Conservation (phyloP, 2,888 invertebrate species). For the Geotrupes spiniger region DNA sequence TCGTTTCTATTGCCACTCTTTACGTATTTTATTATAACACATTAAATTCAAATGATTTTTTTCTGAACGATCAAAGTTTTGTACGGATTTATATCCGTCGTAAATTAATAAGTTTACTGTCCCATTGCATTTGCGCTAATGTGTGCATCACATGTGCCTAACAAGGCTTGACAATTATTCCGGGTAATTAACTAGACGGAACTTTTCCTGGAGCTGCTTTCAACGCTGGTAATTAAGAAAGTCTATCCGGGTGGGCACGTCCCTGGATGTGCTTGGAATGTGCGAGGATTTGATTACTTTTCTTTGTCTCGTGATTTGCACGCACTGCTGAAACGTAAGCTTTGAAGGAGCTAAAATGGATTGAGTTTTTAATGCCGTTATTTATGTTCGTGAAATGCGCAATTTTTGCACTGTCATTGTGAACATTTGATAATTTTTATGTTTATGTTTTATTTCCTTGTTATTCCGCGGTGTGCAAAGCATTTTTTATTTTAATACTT, state of each 20-base stretch:
- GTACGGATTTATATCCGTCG: too few species aligned
- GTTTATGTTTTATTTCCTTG: too few species aligned
- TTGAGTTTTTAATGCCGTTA: conserved; percentile 12
- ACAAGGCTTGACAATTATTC: conserved; percentile 57
- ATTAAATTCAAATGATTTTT: too few species aligned
- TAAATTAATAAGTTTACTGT: conserved; percentile 3
- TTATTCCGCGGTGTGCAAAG: too few species aligned
- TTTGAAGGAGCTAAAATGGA: conserved; percentile 16
- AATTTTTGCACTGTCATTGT: too few species aligned
- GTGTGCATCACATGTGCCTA: conserved; percentile 43
- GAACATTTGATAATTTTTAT: too few species aligned
- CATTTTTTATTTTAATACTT: too few species aligned
- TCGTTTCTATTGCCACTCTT: too few species aligned
- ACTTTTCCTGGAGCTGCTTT: conserved; percentile 52
- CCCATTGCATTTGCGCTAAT: conserved; percentile 23
- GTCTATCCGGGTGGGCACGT: conserved; percentile 48
- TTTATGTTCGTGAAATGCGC: background rate
- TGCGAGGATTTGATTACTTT: conserved; percentile 39
- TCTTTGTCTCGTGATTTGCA: conserved; percentile 37
- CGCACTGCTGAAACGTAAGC: conserved; percentile 23
- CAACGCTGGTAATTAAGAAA: conserved; percentile 55
- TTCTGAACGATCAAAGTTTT: too few species aligned
- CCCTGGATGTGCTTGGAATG: conserved; percentile 42
- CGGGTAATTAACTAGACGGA: conserved; percentile 60
- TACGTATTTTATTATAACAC: too few species aligned